Evolutionary conservation across 2,797 vertebrate species (phyloP).

Genomic region (Acanthornis magna): DNA sequence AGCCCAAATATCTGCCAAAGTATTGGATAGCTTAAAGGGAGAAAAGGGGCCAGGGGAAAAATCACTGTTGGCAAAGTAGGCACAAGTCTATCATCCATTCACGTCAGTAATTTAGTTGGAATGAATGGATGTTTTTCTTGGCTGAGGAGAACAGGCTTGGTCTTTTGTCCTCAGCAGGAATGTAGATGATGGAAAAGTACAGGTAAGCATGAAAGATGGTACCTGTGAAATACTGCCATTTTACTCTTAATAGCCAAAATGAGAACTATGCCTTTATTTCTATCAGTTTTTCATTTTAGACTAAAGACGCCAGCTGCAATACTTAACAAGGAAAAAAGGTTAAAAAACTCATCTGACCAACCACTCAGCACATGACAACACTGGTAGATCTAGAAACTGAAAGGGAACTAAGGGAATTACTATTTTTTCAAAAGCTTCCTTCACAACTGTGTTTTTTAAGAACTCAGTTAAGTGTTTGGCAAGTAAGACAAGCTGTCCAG

Average conservation of each 20-base stretch:
- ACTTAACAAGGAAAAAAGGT: not conserved
- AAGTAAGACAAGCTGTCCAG: not conserved
- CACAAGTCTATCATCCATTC: not conserved
- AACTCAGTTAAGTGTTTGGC: not conserved
- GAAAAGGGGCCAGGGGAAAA: not conserved
- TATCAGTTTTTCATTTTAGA: not conserved
- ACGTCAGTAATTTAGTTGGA: not conserved
- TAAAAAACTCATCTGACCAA: not conserved
- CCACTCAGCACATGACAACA: not conserved
- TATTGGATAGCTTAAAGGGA: not conserved
- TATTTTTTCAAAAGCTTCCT: not conserved
- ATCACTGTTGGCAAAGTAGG: not conserved
- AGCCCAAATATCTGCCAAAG: not conserved
- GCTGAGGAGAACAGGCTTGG: slow-evolving; percentile 10
- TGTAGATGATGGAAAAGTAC: not conserved
- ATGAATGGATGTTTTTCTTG: slow-evolving; percentile 4
- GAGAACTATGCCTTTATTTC: not conserved
- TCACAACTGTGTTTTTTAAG: not conserved
- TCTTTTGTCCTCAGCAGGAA: slow-evolving; percentile 25
- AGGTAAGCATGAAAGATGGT: not conserved
- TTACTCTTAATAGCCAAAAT: not conserved
- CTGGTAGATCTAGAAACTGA: not conserved
- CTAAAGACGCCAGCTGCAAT: not conserved
- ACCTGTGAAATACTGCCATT: not conserved
- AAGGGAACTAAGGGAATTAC: not conserved